phyloP scores from a whole-genome alignment of 2,113 vertebrate genomes.

The Thamnophis sirtalis region DNA sequence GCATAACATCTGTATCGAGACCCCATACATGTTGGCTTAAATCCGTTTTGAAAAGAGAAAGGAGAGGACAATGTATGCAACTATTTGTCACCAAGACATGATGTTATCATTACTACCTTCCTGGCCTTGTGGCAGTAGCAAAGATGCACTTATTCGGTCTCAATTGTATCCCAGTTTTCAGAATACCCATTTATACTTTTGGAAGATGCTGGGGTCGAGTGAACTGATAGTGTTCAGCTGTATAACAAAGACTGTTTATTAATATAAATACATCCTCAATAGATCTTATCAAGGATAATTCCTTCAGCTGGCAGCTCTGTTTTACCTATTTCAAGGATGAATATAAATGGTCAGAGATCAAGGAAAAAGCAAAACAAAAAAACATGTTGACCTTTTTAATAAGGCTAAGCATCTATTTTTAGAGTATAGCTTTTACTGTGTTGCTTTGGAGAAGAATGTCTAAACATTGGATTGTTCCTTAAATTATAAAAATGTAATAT shows the following conservation, averaged over 20 bases:
- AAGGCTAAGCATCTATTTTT: background rate
- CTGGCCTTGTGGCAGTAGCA: background rate
- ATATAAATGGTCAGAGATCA: background rate
- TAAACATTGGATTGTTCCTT: background rate
- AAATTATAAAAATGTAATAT: background rate
- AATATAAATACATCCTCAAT: background rate
- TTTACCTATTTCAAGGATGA: background rate
- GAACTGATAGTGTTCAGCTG: background rate
- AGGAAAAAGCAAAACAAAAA: background rate
- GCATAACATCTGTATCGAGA: background rate
- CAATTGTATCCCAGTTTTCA: background rate
- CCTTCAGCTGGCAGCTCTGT: background rate
- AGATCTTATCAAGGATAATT: background rate
- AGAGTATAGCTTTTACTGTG: background rate
- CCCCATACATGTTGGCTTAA: background rate
- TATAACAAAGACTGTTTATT: background rate
- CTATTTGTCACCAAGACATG: background rate
- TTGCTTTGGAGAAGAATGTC: background rate
- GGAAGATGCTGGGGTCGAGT: background rate
- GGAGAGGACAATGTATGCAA: accelerated
- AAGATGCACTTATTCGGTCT: slow-evolving; percentile 2
- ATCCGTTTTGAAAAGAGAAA: background rate
- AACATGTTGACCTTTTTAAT: background rate
- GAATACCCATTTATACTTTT: background rate
- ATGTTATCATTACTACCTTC: background rate